Conservation (phyloP, 2,797 vertebrate species). For the Sebastiscus albofasciatus region DNA sequence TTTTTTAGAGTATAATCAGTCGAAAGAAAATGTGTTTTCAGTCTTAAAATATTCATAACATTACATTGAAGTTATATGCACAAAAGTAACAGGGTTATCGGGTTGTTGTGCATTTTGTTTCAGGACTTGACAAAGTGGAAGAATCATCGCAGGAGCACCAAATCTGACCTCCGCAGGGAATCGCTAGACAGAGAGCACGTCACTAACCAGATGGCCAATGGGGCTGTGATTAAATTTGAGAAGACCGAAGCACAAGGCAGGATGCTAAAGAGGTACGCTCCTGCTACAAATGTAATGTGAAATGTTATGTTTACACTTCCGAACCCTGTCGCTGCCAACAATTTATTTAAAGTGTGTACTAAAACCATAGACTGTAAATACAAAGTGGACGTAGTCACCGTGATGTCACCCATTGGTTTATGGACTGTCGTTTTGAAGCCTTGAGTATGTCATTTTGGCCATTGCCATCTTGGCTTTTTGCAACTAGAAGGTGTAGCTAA, state of each 20-base stretch:
- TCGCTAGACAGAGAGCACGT: conserved; percentile 90
- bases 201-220: conserved; percentile 64
- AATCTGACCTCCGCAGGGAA: conserved; percentile 88
- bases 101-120: background rate
- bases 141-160: conserved; percentile 88
- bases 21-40: background rate
- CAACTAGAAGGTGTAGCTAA: background rate
- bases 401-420: background rate
- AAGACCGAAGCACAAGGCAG: conserved; percentile 75
- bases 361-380: background rate
- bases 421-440: background rate
- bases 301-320: background rate
- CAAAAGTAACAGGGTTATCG: too few relatives aligned
- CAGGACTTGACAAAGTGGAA: conserved; percentile 97
- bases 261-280: conserved; percentile 84
- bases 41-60: background rate
- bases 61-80: background rate
- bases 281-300: background rate
- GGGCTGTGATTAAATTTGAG: conserved; percentile 63
- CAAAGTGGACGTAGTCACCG: background rate
- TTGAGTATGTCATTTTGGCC: too few relatives aligned
- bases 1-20: background rate
- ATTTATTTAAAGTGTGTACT: background rate
- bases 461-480: accelerated
- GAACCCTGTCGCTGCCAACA: background rate